Conservation (phyloP, 2,797 vertebrate species). For the Sebastiscus tertius region DNA sequence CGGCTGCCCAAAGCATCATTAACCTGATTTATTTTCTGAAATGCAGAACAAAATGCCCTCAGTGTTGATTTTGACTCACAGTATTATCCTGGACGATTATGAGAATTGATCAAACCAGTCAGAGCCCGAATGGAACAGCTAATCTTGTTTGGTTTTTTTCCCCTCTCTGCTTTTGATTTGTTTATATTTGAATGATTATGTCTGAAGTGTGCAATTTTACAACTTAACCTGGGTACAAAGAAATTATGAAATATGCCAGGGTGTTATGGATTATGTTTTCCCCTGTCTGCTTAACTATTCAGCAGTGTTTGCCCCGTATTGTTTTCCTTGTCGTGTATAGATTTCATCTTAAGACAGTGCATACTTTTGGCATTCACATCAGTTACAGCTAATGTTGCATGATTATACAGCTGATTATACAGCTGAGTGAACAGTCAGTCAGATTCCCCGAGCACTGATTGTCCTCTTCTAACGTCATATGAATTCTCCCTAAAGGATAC, state of each 20-base stretch:
- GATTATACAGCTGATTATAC: background rate
- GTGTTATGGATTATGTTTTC: background rate
- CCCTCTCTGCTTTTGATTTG: background rate
- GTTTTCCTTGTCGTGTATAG: background rate
- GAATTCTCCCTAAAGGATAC: background rate
- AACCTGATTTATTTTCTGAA: constrained; percentile 65
- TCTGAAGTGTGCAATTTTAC: background rate
- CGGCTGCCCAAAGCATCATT: constrained; percentile 56
- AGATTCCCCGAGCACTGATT: background rate
- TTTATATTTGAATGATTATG: constrained; percentile 8
- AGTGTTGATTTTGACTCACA: constrained; percentile 44
- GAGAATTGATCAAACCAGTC: constrained; percentile 55
- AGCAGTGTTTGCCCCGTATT: background rate
- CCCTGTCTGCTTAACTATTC: background rate
- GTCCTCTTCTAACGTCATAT: background rate
- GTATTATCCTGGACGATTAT: constrained; percentile 52
- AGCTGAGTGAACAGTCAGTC: background rate
- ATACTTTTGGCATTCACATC: background rate
- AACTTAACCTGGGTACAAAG: background rate
- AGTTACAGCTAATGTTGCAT: background rate
- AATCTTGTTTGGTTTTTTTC: background rate
- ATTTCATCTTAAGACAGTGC: background rate
- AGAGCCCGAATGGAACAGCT: constrained; percentile 21
- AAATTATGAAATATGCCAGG: background rate
- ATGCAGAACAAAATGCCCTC: constrained; percentile 26